phyloP scores from a whole-genome alignment of 2,113 vertebrate species.

The Pipra filicauda region DNA sequence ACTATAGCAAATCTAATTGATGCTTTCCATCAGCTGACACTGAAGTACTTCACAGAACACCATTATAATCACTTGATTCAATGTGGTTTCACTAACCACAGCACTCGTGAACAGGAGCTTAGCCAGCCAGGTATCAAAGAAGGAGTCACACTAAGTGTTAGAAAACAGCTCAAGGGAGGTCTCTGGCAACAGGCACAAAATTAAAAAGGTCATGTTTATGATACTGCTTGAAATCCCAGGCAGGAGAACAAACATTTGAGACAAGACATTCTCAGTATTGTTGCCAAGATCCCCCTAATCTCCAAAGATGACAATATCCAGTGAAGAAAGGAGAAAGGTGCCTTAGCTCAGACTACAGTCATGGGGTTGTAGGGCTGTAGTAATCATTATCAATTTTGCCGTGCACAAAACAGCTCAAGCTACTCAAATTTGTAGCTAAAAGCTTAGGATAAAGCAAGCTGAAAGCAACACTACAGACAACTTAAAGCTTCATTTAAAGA shows the following conservation, averaged over 20 bases:
- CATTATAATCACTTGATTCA: not conserved
- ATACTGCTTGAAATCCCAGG: not conserved
- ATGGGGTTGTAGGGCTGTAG: not conserved
- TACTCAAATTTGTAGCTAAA: not conserved
- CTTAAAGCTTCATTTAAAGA: not conserved
- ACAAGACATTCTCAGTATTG: not conserved
- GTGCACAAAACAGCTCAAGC: not conserved
- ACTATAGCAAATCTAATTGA: not conserved
- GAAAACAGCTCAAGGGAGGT: not conserved
- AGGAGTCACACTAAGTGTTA: not conserved
- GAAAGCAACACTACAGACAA: not conserved
- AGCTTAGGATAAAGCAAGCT: not conserved
- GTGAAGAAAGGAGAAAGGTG: not conserved
- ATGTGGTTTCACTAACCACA: not conserved
- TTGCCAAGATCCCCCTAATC: not conserved
- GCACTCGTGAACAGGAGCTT: not conserved
- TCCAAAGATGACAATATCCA: not conserved
- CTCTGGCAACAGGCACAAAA: not conserved
- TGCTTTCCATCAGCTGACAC: not conserved
- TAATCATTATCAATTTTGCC: not conserved
- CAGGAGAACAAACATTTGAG: not conserved
- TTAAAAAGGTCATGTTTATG: not conserved
- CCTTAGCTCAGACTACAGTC: not conserved
- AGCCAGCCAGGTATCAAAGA: not conserved
- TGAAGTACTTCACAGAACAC: not conserved